Evolutionary conservation across 2,113 vertebrate genomes (phyloP).

Genomic region (Menura novaehollandiae): DNA sequence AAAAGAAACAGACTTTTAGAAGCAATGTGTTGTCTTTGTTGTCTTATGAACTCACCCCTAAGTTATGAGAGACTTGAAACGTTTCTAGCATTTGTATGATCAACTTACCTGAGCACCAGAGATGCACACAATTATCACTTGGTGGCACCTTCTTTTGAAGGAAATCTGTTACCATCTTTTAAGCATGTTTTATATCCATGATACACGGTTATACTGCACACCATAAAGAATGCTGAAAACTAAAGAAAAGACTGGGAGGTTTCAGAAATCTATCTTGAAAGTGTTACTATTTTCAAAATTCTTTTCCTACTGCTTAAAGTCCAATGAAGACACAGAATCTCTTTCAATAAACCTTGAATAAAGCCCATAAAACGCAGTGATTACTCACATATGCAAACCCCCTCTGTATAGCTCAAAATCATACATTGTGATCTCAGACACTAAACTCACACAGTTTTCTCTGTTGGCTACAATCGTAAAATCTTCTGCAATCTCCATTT

Average conservation of each 20-base stretch:
- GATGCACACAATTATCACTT: not conserved
- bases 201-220: not conserved
- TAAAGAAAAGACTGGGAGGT: not conserved
- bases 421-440: not conserved
- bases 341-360: not conserved
- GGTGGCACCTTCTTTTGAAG: not conserved
- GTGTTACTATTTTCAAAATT: not conserved
- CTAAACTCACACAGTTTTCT: conserved; percentile 80
- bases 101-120: not conserved
- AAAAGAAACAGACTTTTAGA: not conserved
- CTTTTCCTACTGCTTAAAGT: not conserved
- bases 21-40: not conserved
- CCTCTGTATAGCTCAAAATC: not conserved
- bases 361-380: not conserved
- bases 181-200: not conserved
- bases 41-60: not conserved
- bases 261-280: not conserved
- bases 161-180: not conserved
- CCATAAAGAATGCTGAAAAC: not conserved
- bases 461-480: conserved; percentile 83
- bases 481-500: conserved; percentile 81
- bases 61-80: not conserved
- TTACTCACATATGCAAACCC: not conserved
- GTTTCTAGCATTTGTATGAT: not conserved
- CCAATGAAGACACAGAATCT: not conserved